Evolutionary conservation across 2,113 vertebrate species (phyloP).

Genomic region (Plectropomus leopardus): DNA sequence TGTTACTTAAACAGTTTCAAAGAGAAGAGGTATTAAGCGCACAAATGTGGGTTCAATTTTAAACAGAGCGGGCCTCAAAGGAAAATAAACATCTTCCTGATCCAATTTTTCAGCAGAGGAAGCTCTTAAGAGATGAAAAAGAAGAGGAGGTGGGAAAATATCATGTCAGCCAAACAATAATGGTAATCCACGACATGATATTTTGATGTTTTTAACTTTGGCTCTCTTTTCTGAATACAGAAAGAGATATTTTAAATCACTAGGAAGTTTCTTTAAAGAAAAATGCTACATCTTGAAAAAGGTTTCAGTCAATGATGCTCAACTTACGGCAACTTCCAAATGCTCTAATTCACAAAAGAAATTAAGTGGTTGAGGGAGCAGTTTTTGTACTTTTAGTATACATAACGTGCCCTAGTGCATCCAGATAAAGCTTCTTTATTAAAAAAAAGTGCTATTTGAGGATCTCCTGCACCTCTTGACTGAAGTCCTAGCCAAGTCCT

Average conservation of each 20-base stretch:
- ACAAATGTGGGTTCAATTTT: constrained; percentile 77
- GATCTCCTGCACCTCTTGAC: no score
- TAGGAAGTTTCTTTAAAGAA: constrained; percentile 66
- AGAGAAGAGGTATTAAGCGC: constrained; percentile 73
- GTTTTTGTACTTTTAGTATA: no score
- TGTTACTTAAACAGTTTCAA: constrained; percentile 77
- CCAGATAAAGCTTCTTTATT: no score
- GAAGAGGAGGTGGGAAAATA: constrained; percentile 69
- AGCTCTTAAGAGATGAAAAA: constrained; percentile 69
- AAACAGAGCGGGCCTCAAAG: constrained; percentile 63
- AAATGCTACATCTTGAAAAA: constrained; percentile 45
- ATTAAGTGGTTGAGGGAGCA: no score
- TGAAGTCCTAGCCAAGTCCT: no score
- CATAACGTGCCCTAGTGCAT: no score
- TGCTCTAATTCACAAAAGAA: no score
- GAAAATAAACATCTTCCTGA: constrained; percentile 82
- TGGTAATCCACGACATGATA: constrained; percentile 69
- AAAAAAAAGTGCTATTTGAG: no score
- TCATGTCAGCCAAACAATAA: constrained; percentile 73
- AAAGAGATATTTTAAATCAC: constrained; percentile 71
- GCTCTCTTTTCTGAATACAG: constrained; percentile 58
- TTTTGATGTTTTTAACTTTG: constrained; percentile 70
- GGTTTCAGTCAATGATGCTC: no score
- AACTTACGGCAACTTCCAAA: no score
- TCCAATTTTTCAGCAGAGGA: constrained; percentile 74